These are phyloP conservation scores for Serranochromis macrocephalus DNA, from an alignment of 2,113 vertebrate species.

Conservation along the genomic window DNA sequence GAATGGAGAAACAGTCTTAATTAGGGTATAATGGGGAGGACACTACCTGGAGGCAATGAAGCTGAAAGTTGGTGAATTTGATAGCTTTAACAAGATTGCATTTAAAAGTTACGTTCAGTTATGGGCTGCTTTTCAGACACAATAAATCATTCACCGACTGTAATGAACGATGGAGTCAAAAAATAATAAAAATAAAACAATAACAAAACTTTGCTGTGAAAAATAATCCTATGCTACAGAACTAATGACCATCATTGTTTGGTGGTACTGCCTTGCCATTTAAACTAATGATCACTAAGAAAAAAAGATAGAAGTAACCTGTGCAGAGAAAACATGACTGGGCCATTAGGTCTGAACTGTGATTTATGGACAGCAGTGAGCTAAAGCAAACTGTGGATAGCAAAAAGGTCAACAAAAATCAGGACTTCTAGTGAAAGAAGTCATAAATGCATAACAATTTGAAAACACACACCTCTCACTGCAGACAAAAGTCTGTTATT, in stretches of 20 bases:
- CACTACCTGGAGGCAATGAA: slow-evolving; percentile 21
- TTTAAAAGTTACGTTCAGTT: slow-evolving; percentile 53
- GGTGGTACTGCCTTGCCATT: neutral
- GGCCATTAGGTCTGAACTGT: neutral
- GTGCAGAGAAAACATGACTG: neutral
- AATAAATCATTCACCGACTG: slow-evolving; percentile 49
- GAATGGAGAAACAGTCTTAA: slow-evolving; percentile 37
- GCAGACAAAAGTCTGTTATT: neutral
- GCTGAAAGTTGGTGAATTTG: slow-evolving; percentile 38
- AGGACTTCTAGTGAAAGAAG: neutral
- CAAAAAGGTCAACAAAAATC: neutral
- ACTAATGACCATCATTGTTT: slow-evolving; percentile 11
- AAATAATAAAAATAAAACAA: neutral
- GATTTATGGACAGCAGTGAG: neutral
- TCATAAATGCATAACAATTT: neutral
- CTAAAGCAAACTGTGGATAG: neutral
- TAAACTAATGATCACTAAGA: neutral
- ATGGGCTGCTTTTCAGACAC: slow-evolving; percentile 47
- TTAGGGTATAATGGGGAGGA: slow-evolving; percentile 34
- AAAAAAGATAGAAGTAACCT: neutral
- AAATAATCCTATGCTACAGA: neutral
- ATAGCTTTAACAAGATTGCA: slow-evolving; percentile 24
- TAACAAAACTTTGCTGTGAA: slow-evolving; percentile 32
- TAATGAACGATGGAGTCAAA: slow-evolving; percentile 34
- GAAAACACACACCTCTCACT: neutral